A percentile compares a stretch with the other conserved stretches of the same genome.
phyloP scores from a whole-genome alignment of 2,888 invertebrate genomes.

The Entomobrya multifasciata region DNA sequence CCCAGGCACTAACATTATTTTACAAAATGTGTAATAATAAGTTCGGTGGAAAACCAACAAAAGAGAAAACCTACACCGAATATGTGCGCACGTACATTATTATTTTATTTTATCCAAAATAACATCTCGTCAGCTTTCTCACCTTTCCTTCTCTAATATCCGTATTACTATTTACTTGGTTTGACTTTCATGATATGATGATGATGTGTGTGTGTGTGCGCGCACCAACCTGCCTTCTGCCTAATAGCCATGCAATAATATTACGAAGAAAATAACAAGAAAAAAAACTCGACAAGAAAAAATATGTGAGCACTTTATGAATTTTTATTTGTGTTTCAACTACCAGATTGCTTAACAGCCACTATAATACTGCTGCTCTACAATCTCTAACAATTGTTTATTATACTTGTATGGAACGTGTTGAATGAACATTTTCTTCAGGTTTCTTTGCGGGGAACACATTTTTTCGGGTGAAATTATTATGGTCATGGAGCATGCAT shows the following conservation, averaged over 20 bases:
- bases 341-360: slow-evolving; percentile 27
- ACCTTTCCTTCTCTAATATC: slow-evolving; percentile 28
- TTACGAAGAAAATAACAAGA: slow-evolving; percentile 17
- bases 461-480: slow-evolving; percentile 47
- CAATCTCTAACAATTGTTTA: neutral
- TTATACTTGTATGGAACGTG: slow-evolving; percentile 51
- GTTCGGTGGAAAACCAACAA: slow-evolving; percentile 64
- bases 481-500: slow-evolving; percentile 56
- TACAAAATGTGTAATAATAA: slow-evolving; percentile 58
- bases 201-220: neutral
- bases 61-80: slow-evolving; percentile 43
- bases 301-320: slow-evolving; percentile 47
- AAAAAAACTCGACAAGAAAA: slow-evolving; percentile 19
- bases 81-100: slow-evolving; percentile 12
- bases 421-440: slow-evolving; percentile 51
- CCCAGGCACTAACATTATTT: no score
- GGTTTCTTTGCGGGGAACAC: slow-evolving; percentile 1
- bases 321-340: slow-evolving; percentile 52
- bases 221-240: no score
- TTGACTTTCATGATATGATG: no score
- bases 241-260: slow-evolving; percentile 34
- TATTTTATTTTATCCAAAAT: slow-evolving; percentile 38
- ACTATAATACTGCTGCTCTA: slow-evolving; percentile 14
- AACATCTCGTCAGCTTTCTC: slow-evolving; percentile 59
- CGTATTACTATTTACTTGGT: slow-evolving; percentile 2